Percentiles rank a stretch among this genome's conserved stretches.
Evolutionary conservation across 2,797 vertebrate species (phyloP).

Genomic region (Scleropages formosus): DNA sequence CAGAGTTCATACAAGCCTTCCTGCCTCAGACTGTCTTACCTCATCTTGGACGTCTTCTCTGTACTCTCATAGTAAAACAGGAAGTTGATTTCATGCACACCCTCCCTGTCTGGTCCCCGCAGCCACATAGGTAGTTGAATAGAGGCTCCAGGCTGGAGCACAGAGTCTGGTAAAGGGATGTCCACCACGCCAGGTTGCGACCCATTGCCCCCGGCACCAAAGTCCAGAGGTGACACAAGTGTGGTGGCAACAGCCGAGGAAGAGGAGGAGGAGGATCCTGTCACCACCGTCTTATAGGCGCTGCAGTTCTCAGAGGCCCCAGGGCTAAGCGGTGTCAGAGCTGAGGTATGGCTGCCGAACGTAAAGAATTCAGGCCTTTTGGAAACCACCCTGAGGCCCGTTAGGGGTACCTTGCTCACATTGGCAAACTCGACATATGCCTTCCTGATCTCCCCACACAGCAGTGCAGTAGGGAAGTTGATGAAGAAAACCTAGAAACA

Average conservation of each 20-base stretch:
- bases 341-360: slow-evolving; percentile 79
- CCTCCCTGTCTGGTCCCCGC: slow-evolving; percentile 90
- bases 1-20: too few species aligned
- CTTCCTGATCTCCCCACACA: slow-evolving; percentile 94
- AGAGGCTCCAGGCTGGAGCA: slow-evolving; percentile 82
- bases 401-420: slow-evolving; percentile 83
- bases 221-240: slow-evolving; percentile 67
- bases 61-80: slow-evolving; percentile 93
- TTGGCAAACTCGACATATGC: slow-evolving; percentile 95
- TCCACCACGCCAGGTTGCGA: slow-evolving; percentile 71
- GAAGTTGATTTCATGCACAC: slow-evolving; percentile 97
- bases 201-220: slow-evolving; percentile 61
- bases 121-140: slow-evolving; percentile 93
- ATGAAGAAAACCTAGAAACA: slow-evolving; percentile 88
- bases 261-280: slow-evolving; percentile 59
- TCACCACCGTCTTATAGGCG: slow-evolving; percentile 86
- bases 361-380: slow-evolving; percentile 93
- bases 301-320: slow-evolving; percentile 86
- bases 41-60: slow-evolving; percentile 80
- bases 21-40: slow-evolving; percentile 60
- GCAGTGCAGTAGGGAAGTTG: slow-evolving; percentile 92
- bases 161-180: slow-evolving; percentile 75
- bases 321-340: slow-evolving; percentile 79
- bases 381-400: slow-evolving; percentile 84
- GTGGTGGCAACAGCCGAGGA: slow-evolving; percentile 40